These are phyloP conservation scores for Sphyrna mokarran DNA, from an alignment of 2,113 vertebrate genomes.

Conservation along the genomic window DNA sequence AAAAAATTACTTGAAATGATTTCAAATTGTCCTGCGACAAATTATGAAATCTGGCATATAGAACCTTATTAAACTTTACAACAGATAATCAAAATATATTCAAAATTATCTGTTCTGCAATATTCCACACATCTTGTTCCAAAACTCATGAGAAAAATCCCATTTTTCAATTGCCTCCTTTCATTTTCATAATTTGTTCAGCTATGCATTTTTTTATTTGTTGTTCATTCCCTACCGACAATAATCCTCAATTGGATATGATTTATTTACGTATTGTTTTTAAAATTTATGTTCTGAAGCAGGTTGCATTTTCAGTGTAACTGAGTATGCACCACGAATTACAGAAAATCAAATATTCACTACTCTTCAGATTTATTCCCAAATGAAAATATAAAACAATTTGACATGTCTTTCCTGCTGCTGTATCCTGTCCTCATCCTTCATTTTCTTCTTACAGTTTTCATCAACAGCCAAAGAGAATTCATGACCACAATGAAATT, in stretches of 20 bases:
- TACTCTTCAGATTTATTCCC: background rate
- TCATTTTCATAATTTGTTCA: background rate
- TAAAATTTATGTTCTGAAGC: background rate
- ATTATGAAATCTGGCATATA: background rate
- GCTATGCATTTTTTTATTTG: background rate
- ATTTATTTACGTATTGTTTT: background rate
- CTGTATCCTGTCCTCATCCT: background rate
- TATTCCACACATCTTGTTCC: background rate
- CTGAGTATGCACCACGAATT: background rate
- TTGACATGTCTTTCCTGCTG: background rate
- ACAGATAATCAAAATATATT: background rate
- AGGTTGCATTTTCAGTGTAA: background rate
- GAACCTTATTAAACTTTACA: background rate
- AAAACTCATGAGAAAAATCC: background rate
- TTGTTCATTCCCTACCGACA: background rate
- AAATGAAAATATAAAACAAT: background rate
- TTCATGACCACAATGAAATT: background rate
- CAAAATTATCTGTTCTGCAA: background rate
- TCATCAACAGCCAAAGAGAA: background rate
- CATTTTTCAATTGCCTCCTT: background rate
- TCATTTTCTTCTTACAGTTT: background rate
- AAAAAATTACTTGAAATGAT: background rate
- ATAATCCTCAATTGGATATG: background rate
- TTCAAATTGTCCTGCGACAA: background rate
- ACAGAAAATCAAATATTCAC: background rate